Base-by-base conservation (phyloP, 2,888 invertebrate genomes). In the Tenthredo scrophulariae region DNA sequence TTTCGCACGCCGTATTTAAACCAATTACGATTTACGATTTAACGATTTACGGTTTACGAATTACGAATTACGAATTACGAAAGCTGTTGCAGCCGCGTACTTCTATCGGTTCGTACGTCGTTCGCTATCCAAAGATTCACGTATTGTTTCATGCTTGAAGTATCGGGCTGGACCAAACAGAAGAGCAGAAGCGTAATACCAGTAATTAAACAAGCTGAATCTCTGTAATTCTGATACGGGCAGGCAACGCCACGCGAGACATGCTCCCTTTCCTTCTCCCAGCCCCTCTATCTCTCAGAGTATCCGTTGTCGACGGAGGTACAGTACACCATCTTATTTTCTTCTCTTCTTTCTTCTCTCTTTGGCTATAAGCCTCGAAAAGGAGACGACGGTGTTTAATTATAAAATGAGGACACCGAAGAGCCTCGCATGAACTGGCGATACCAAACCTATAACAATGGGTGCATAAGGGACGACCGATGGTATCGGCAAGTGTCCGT, bases 401-500 rank as follows among this genome's bases (percentile, higher is more conserved):
- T 83, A 83, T 83, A 70, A 83, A 67, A 83, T 15, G 70, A 22
- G 80, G 22, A 58, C 80, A 22, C n/a, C 29, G 50, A 15, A 77
- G 50, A 67, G 29, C 18, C 67, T 74, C 40, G 43, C 40, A 43
- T 74, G n/a, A 15, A 74, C 72, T 43, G n/a, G 13, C 70, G 83
- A 83, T 83, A 83, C 83, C 83, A 40, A 67, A 83, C 46, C 67
- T 29, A 40, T 83, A 83, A 83, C 83, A 83, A 83, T 83, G 83
- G 83, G 83, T 83, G 83, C 40, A 62, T 58, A 37, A 62, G 62
- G 67, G 67, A 83, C 83, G 62, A 84, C 75, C 85, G 89, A 88
- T 89, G 85, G 87, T 89, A 89, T 89, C 89, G 85, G 77, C 86
- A 85, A 54, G 86, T 84, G 87, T 86, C 88, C 18, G 58, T 40